Evolutionary conservation across 2,113 vertebrate genomes (phyloP), one percentile per base, ranked within the genome.

Genomic region (Gasterosteus aculeatus): DNA sequence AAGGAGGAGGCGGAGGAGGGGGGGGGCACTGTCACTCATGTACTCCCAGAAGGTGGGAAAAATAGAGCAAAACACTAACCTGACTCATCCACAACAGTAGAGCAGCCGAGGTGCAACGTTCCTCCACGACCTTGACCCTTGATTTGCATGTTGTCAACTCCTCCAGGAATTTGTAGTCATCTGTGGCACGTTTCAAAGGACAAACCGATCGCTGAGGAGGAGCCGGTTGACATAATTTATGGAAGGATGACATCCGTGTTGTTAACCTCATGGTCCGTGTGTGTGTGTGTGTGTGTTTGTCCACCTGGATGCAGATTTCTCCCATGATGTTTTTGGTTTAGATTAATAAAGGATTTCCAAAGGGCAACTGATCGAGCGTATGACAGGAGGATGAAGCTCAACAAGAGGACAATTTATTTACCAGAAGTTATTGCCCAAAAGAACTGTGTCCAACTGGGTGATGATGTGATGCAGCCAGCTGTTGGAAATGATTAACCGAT

Each of bases 81-180:
- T 74, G 61, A 86, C 72, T 88, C 73, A 80, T 88, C 68, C 84
- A 35, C 31, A 31, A 16, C 47, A 38, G 71, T 14, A 14, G 53
- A 38, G 72, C 84, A 77, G 76, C 83, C 84, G 81, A 86, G 38
- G 87, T 84, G 73, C 70, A 80, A 82, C 84, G 86, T 86, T 26
- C 75, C 60, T 63, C 35, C 16, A 75, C 72, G 82, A 89, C 85
- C 80, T 87, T 89, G 89, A 89, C 84, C 84, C 75, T 65, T 77
- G 38, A 72, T 84, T 82, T 80, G 78, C 85, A 86, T 89, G 80
- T 74, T 78, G 84, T 87, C 75, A 83, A 77, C 64, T 87, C 77
- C 81, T 82, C n/a, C 29, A 67, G 85, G 87, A 85, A 44, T 68
- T 42, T 76, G 61, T 60, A 62, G n/a, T 80, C 72, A 66, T 82